phyloP scores from a whole-genome alignment of 2,113 vertebrate species.

The Okapia johnstoni region DNA sequence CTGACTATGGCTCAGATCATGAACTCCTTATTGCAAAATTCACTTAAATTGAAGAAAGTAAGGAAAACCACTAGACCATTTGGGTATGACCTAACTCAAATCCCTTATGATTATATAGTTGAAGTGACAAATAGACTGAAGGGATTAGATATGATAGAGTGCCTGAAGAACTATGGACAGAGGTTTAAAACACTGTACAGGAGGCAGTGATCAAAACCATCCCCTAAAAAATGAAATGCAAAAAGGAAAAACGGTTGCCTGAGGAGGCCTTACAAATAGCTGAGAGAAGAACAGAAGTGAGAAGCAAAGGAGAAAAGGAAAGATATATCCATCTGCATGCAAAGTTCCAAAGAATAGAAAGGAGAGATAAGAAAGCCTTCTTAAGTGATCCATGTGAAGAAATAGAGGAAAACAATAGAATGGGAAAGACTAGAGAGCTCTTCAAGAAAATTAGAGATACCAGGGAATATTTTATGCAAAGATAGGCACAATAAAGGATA shows the following conservation, averaged over 20 bases:
- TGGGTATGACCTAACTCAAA: background rate
- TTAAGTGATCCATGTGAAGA: background rate
- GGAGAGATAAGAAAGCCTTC: background rate
- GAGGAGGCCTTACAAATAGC: background rate
- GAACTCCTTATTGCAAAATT: background rate
- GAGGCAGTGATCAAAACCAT: background rate
- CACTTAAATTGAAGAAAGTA: background rate
- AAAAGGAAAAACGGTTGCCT: background rate
- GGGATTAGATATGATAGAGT: background rate
- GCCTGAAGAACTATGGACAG: background rate
- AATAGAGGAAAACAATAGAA: background rate
- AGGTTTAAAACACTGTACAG: background rate
- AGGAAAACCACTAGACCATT: background rate
- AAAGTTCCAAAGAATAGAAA: background rate
- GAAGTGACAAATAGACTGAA: too few species aligned
- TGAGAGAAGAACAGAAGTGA: background rate
- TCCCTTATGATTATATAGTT: too few species aligned
- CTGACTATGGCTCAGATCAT: background rate
- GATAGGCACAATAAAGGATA: background rate
- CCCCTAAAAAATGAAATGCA: background rate
- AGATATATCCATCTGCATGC: background rate
- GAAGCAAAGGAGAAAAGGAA: background rate
- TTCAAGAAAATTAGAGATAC: background rate
- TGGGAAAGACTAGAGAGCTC: background rate
- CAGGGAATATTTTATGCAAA: background rate